Evolutionary conservation across 2,113 vertebrate genomes (phyloP), one percentile per base, ranked within the genome.

Genomic region (Perccottus glenii): DNA sequence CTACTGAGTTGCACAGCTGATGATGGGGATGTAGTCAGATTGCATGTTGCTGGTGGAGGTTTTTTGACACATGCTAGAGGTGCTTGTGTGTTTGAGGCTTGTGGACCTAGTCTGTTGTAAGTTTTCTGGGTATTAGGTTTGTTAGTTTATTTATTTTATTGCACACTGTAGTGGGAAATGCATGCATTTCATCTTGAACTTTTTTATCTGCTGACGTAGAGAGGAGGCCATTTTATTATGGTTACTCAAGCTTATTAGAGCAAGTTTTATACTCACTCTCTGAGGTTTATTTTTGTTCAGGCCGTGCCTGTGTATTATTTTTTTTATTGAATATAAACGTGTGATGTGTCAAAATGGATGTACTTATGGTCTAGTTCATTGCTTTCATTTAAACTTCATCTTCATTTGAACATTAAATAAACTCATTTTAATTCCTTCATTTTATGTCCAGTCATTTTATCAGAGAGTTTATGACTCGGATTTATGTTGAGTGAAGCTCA

Each of bases 371-470:
- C 19, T 27, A 27, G 19, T 79, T 16, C 79, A 27, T 15, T 70
- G 51, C 35, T 73, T 33, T 69, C 14, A 72, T 82, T 79, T 81
- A 69, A 69, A 52, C 7, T 75, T 67, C 38, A 60, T 67, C 47
- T 76, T 71, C 35, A 58, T 82, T 52, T 80, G 19, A 76, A 67
- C 48, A 58, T 84, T 53, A 76, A 91, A 91, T 90, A 91, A 90
- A 90, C 47, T 9, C 12, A 11, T 75, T 80, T 63, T 55, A 49
- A 10, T 83, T 27, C 19, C 19, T 27, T 27, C 19, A 85, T 72
- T 84, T 64, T 56, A 58, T 38, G 79, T 47, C 63, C 47, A 86
- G 60, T 85, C 65, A 67, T 84, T n/a, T 15, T 7, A 3, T 15
- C 19, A 27, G 19, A 27, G 19, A 27, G 38, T 60, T 50, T 40